These are phyloP conservation scores for Fratercula arctica DNA, from an alignment of 2,797 vertebrate species.

Conservation along the genomic window DNA sequence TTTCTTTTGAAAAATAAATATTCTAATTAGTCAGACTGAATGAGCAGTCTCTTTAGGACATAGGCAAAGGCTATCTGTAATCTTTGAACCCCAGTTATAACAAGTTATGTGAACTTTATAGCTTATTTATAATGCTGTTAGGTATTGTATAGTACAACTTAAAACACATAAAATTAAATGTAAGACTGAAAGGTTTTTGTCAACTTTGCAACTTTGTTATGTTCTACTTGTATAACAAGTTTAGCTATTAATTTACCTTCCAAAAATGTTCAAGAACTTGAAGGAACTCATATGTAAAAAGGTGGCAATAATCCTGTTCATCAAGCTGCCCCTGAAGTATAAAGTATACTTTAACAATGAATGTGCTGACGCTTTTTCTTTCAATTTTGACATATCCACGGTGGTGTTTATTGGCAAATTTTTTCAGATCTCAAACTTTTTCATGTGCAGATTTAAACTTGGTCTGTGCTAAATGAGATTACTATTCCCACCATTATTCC, in stretches of 20 bases:
- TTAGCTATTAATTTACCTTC: not conserved
- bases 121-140: not conserved
- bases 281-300: not conserved
- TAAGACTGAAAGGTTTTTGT: not conserved
- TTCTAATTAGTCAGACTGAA: not conserved
- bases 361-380: rapidly evolving
- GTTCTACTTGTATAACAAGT: not conserved
- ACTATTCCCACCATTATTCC: not conserved
- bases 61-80: not conserved
- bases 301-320: not conserved
- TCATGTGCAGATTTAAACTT: not conserved
- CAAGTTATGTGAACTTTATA: not conserved
- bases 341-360: not conserved
- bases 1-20: not conserved
- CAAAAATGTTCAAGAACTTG: not conserved
- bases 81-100: not conserved
- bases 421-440: not conserved
- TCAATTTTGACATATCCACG: not conserved
- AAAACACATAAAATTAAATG: not conserved
- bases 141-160: not conserved
- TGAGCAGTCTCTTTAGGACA: not conserved
- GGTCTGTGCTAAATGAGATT: not conserved
- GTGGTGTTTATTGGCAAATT: not conserved
- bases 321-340: not conserved
- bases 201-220: not conserved